Evolutionary conservation across 2,113 vertebrate genomes (phyloP), one percentile per base, ranked within the genome.

Genomic region (Eurystomus gularis): DNA sequence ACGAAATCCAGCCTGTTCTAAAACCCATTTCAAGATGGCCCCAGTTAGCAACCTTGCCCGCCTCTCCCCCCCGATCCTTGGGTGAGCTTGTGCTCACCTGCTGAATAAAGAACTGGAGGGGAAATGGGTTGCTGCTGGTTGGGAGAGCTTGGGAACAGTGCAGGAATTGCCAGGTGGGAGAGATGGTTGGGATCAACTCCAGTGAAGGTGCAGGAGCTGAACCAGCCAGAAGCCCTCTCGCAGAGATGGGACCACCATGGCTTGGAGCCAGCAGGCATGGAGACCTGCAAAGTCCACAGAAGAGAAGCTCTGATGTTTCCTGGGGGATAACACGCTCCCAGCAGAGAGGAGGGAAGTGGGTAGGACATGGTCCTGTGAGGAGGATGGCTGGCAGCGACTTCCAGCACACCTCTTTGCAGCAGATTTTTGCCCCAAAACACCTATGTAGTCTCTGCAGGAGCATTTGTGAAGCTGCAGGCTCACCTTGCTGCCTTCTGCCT

Each of bases 371-470:
- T 7, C 31, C 68, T 18, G 33, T 20, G 31, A 46, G 12, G 17
- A 48, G 25, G 16, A 14, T 77, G 52, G 4, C 54, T 24, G 2
- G 0, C 0, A 0, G 35, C 26, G 25, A 54, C 24, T 14, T 1
- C 0, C 33, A 26, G 28, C 69, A 23, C 37, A 33, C 10, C 35
- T 62, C 61, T 79, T 39, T n/a, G 15, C 90, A 76, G 81, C 31
- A 83, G 37, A n/a, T 39, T 77, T 62, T 7, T 21, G 10, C 4
- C 72, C 31, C 7, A 2, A 71, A 62, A 9, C 6, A 23, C 20
- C 35, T 16, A 15, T 51, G 75, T 68, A 24, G 37, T 71, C 35
- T 5, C 3, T 48, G 31, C 72, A 95, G 49, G 68, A 86, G 13
- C 11, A 33, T 70, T 62, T 60, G 60, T 2, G 4, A 16, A 0